phyloP scores from a whole-genome alignment of 2,888 invertebrate genomes.

The Amaurobius ferox region DNA sequence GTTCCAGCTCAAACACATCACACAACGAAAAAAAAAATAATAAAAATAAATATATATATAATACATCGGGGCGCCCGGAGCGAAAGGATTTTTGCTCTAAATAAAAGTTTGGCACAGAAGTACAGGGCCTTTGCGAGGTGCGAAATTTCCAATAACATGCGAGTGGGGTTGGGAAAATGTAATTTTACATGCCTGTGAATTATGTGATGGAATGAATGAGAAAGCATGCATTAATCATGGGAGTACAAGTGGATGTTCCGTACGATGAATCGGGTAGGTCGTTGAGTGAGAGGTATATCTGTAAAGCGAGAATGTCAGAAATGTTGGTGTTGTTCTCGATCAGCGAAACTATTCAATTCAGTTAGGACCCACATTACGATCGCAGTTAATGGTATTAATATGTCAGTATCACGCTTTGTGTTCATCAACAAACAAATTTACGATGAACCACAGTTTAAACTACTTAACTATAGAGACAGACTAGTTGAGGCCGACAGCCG shows the following conservation, averaged over 20 bases:
- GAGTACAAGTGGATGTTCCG: background rate
- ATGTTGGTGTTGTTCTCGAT: background rate
- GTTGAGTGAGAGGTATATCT: background rate
- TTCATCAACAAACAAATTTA: too few species aligned
- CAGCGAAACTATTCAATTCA: too few species aligned
- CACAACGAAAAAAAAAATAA: background rate
- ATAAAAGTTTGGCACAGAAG: conserved; percentile 1
- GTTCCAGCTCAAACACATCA: conserved; percentile 23
- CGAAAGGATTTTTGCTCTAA: conserved; percentile 12
- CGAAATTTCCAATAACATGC: conserved; percentile 13
- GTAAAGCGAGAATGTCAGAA: background rate
- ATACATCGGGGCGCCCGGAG: background rate
- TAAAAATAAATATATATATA: conserved; percentile 6
- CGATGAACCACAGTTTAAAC: too few species aligned
- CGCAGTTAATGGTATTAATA: too few species aligned
- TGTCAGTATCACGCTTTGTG: too few species aligned
- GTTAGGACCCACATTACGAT: too few species aligned
- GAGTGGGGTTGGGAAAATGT: conserved; percentile 4
- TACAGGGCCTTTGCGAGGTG: background rate
- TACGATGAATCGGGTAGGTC: background rate
- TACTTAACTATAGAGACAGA: too few species aligned
- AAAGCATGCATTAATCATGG: background rate
- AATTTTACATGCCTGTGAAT: conserved; percentile 10
- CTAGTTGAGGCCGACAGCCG: too few species aligned
- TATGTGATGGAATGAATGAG: conserved; percentile 1